Percentiles rank a stretch among this genome's conserved stretches.
Evolutionary conservation across 2,797 vertebrate genomes (phyloP).

Genomic region (Gallinago stenura): DNA sequence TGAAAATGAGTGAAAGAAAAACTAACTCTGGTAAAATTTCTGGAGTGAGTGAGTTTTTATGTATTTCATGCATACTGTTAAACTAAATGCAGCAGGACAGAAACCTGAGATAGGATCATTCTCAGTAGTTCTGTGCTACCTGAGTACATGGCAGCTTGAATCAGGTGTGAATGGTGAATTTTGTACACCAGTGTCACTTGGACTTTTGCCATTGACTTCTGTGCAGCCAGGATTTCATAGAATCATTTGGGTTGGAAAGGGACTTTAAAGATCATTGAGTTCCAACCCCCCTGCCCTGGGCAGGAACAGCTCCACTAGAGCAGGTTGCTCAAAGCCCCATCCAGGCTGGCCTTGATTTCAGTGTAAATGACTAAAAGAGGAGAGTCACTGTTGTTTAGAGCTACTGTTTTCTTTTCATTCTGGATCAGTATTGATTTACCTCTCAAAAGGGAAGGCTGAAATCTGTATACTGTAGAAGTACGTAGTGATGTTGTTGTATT

Average conservation of each 20-base stretch:
- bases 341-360: background rate
- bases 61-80: background rate
- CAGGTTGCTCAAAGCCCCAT: too few relatives aligned
- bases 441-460: background rate
- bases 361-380: background rate
- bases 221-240: background rate
- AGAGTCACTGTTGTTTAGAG: background rate
- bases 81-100: background rate
- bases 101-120: background rate
- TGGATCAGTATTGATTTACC: background rate
- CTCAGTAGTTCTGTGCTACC: background rate
- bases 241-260: too few relatives aligned
- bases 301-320: too few relatives aligned
- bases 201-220: background rate
- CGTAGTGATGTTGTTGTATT: background rate
- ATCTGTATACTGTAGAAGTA: background rate
- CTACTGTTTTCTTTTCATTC: slow-evolving; percentile 25
- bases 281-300: too few relatives aligned
- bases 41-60: background rate
- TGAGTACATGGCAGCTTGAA: background rate
- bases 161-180: background rate
- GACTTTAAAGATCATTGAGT: too few relatives aligned
- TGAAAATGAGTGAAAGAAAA: background rate
- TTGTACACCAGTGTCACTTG: background rate
- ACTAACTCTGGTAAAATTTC: background rate